These are phyloP conservation scores for Dicyrtoma fusca DNA, from an alignment of 2,888 invertebrate genomes.

Conservation along the genomic window DNA sequence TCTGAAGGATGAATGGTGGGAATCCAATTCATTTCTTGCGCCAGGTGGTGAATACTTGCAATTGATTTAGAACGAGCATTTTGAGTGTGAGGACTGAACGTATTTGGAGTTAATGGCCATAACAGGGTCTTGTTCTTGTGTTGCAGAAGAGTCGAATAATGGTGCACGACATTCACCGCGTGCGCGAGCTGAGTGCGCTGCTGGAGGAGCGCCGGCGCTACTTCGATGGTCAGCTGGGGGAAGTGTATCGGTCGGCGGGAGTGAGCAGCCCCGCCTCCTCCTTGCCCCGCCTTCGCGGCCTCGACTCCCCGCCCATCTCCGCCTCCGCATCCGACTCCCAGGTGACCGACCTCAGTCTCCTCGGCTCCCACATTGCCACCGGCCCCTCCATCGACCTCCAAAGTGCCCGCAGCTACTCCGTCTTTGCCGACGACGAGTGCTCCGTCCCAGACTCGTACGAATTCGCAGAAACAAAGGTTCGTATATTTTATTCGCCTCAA, in stretches of 20 bases:
- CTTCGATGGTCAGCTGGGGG: constrained; percentile 30
- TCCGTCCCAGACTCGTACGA: constrained; percentile 26
- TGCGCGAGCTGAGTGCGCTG: constrained; percentile 28
- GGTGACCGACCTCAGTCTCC: constrained; percentile 14
- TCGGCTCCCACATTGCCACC: background rate
- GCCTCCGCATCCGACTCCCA: constrained; percentile 14
- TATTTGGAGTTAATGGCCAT: too few species aligned
- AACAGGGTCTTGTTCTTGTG: too few species aligned
- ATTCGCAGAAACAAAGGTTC: constrained; percentile 7
- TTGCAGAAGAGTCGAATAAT: constrained; percentile 20
- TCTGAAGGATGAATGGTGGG: too few species aligned
- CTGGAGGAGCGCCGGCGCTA: constrained; percentile 26
- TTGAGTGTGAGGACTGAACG: too few species aligned
- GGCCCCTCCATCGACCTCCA: background rate
- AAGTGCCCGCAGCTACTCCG: constrained; percentile 18
- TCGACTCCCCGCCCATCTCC: constrained; percentile 9
- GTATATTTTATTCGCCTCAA: too few species aligned
- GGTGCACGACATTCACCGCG: constrained; percentile 33
- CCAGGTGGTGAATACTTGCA: background rate
- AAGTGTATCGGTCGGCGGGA: constrained; percentile 30
- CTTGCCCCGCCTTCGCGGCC: constrained; percentile 11
- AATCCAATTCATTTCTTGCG: too few species aligned
- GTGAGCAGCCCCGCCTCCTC: constrained; percentile 26
- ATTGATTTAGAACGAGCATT: background rate
- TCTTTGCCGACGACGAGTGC: constrained; percentile 28